Evolutionary conservation across 2,797 vertebrate genomes (phyloP), one percentile per base, ranked within the genome.

Genomic region (Chloroceryle inda): DNA sequence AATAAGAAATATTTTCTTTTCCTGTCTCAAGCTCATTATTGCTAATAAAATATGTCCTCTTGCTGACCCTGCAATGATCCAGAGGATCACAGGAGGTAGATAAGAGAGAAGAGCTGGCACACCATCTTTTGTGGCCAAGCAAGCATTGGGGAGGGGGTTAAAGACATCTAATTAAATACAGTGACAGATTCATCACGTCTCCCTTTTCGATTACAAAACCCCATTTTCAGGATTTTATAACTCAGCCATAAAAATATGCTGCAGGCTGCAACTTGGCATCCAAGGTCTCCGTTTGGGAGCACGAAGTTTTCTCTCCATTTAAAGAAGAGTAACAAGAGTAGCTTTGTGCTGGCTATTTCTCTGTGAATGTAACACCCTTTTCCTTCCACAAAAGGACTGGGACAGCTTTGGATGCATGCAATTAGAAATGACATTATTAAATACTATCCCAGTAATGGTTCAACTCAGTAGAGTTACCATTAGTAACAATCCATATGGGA

Each of bases 351-450:
- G 47, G 37, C 82, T 85, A 53, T 71, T 95, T 97, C 89, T 35
- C 83, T 79, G 87, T 75, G 91, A 92, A 63, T 72, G 7, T 85
- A 92, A 82, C 83, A 85, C 56, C 42, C 94, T 78, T 92, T 94
- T 95, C 95, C 29, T 91, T 90, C 64, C 94, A 96, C 88, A 95
- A 91, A 92, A 91, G 80, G 67, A 93, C 0, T 69, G 73, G 50
- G 92, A 88, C 44, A 84, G 73, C 58, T 74, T 59, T 93, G 95
- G 89, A 87, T 78, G 37, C 26, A 53, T 66, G 85, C 85, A 94
- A 96, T 97, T 94, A 97, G 96, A 91, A 94, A 81, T 86, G 91
- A 94, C 92, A 92, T 89, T 90, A 96, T 95, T 94, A 92, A 89
- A 83, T 81, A 77, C 85, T 82, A 77, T 74, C 83, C 72, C 62